Evolutionary conservation across 1,140 invertebrate species (phyloP).

Genomic region (Drosophila repletoides): DNA sequence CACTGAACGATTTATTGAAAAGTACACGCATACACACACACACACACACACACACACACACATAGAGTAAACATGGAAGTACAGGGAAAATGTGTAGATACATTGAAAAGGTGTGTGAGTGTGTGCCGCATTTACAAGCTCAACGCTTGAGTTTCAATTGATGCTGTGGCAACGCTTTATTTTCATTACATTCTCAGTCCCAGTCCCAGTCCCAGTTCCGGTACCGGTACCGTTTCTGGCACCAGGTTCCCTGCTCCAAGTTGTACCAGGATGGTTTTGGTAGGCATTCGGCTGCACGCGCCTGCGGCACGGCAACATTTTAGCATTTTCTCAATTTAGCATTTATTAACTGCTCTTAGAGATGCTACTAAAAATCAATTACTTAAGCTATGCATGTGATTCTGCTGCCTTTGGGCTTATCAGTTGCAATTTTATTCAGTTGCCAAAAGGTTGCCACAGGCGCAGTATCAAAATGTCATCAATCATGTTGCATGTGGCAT

Average conservation of each 20-base stretch:
- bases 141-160: conserved; percentile 73
- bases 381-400: conserved; percentile 54
- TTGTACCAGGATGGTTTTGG: conserved; percentile 11
- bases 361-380: conserved; percentile 68
- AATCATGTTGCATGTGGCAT: conserved; percentile 45
- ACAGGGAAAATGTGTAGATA: conserved; percentile 44
- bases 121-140: conserved; percentile 15
- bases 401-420: conserved; percentile 2
- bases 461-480: conserved; percentile 44
- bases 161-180: conserved; percentile 76
- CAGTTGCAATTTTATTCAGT: conserved; percentile 39
- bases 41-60: not conserved
- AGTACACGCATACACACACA: conserved; percentile 45
- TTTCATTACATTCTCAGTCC: conserved; percentile 54
- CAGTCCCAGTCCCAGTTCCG: not conserved
- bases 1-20: conserved; percentile 75
- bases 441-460: conserved; percentile 36
- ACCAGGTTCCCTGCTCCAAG: not conserved
- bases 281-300: conserved; percentile 21
- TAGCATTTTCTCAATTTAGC: conserved; percentile 23
- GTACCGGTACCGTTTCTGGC: not conserved
- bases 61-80: conserved; percentile 16
- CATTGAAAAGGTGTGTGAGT: conserved; percentile 71
- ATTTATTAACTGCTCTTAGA: conserved; percentile 61
- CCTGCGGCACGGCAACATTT: conserved; percentile 11